Evolutionary conservation across 2,888 invertebrate genomes (phyloP).

Genomic region (Drosophila koepferae): DNA sequence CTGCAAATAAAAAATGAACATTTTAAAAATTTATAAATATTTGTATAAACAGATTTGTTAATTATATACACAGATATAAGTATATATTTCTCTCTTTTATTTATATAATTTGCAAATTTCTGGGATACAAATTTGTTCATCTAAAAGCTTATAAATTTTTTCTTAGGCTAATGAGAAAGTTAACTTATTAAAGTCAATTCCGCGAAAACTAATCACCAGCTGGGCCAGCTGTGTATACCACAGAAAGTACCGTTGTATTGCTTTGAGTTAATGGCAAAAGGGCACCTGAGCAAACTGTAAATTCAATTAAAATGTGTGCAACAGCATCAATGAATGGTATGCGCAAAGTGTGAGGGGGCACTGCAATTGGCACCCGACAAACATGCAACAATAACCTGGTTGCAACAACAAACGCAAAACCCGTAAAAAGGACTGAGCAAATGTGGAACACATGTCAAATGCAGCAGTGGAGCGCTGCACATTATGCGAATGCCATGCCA

Average conservation of each 20-base stretch:
- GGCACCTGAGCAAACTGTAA: constrained; percentile 44
- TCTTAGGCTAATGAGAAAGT: constrained; percentile 7
- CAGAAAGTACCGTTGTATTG: constrained; percentile 32
- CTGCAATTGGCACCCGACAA: constrained; percentile 40
- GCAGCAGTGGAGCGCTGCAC: constrained; percentile 28
- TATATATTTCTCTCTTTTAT: too few species aligned
- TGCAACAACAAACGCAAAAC: constrained; percentile 18
- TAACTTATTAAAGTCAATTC: constrained; percentile 27
- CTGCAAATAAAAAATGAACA: constrained; percentile 59
- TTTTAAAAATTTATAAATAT: constrained; percentile 57
- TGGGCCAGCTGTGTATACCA: constrained; percentile 16
- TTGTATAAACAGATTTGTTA: not conserved
- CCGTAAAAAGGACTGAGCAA: constrained; percentile 10
- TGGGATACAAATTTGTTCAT: too few species aligned
- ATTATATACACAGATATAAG: not conserved
- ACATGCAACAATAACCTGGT: constrained; percentile 52
- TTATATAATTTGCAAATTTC: too few species aligned
- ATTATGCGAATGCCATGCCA: constrained; percentile 35
- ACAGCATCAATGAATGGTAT: constrained; percentile 14
- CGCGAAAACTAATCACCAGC: constrained; percentile 55
- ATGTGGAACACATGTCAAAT: constrained; percentile 34
- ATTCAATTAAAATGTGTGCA: constrained; percentile 65
- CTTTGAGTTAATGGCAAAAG: not conserved
- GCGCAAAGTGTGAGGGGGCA: constrained; percentile 6
- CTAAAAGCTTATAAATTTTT: too few species aligned